phyloP scores from a whole-genome alignment of 2,113 vertebrate species.

The Galbula dea region DNA sequence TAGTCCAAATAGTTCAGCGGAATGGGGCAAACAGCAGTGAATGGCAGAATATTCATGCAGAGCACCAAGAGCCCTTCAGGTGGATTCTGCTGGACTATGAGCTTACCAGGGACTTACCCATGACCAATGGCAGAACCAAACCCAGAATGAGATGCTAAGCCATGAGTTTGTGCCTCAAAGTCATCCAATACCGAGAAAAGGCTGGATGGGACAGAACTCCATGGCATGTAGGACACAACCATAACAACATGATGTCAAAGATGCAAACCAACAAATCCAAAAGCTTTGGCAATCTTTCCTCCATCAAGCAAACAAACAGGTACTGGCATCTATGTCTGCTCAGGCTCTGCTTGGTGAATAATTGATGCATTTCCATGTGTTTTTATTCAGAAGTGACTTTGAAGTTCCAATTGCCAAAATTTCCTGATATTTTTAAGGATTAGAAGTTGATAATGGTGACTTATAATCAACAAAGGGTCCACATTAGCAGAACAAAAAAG shows the following conservation, averaged over 20 bases:
- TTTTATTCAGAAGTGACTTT: conserved; percentile 66
- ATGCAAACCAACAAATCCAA: conserved; percentile 10
- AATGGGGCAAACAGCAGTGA: neutral
- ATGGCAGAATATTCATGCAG: neutral
- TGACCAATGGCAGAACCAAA: neutral
- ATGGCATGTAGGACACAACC: neutral
- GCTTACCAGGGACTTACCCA: neutral
- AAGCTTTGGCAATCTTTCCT: neutral
- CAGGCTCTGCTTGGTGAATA: conserved; percentile 64
- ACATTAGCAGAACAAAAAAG: neutral
- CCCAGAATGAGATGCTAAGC: neutral
- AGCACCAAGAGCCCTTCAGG: neutral
- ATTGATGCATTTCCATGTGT: conserved; percentile 36
- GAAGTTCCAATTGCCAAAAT: conserved; percentile 29
- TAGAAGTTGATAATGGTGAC: conserved; percentile 18
- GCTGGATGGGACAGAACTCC: neutral
- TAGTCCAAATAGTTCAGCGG: neutral
- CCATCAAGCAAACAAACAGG: conserved; percentile 48
- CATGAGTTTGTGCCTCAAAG: neutral
- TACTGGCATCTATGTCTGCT: conserved; percentile 54
- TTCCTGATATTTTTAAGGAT: conserved; percentile 1
- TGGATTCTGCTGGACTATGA: neutral
- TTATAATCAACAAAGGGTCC: conserved; percentile 34
- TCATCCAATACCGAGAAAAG: neutral
- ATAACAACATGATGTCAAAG: neutral